phyloP scores from a whole-genome alignment of 2,113 vertebrate genomes.

The Ellobius talpinus region DNA sequence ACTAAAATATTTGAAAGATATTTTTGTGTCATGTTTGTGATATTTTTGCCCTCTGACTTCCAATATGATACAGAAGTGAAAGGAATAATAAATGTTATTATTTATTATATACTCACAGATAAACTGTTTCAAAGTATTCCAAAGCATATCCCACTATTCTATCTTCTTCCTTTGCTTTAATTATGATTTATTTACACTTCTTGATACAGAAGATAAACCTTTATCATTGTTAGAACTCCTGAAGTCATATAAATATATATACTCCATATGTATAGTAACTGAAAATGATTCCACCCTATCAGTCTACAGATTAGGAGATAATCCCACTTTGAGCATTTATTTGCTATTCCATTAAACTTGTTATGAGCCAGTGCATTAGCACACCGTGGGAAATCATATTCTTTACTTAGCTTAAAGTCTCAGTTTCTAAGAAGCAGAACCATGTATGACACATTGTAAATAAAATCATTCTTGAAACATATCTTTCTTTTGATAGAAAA shows the following conservation, averaged over 20 bases:
- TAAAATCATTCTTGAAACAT: slow-evolving; percentile 78
- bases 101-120: no score
- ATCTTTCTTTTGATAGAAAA: slow-evolving; percentile 63
- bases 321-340: slow-evolving; percentile 78
- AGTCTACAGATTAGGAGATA: slow-evolving; percentile 50
- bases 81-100: slow-evolving; percentile 55
- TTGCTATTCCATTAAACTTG: slow-evolving; percentile 73
- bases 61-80: slow-evolving; percentile 47
- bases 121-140: slow-evolving; percentile 48
- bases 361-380: slow-evolving; percentile 66
- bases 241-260: background rate
- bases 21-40: slow-evolving; percentile 54
- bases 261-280: background rate
- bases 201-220: background rate
- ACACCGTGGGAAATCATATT: slow-evolving; percentile 73
- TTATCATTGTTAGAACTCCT: slow-evolving; percentile 39
- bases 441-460: background rate
- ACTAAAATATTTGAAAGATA: slow-evolving; percentile 63
- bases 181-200: slow-evolving; percentile 50
- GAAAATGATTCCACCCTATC: slow-evolving; percentile 68
- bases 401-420: slow-evolving; percentile 71
- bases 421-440: slow-evolving; percentile 66
- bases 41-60: slow-evolving; percentile 52
- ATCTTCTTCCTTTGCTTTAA: background rate
- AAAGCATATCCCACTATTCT: slow-evolving; percentile 26